Conservation (phyloP, 2,113 vertebrate genomes). For the Calyptommatus sinebrachiatus region DNA sequence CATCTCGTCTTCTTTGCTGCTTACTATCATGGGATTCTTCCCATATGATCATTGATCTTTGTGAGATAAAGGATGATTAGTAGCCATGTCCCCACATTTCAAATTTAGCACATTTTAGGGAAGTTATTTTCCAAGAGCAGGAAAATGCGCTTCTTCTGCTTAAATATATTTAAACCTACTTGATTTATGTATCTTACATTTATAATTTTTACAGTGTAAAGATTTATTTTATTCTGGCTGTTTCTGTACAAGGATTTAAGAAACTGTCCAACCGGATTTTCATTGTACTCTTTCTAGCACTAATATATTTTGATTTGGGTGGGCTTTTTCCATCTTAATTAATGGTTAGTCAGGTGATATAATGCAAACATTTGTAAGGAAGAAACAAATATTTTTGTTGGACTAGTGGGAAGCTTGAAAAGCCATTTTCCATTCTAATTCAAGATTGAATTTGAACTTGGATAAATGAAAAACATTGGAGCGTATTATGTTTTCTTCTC, state of each 20-base stretch:
- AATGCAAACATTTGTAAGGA: conserved; percentile 14
- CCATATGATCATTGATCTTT: no score
- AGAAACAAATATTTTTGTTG: conserved; percentile 4
- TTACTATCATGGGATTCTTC: no score
- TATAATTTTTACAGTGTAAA: not conserved
- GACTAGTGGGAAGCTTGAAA: not conserved
- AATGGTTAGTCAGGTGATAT: not conserved
- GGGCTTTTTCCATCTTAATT: not conserved
- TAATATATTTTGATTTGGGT: no score
- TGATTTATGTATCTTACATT: conserved; percentile 12
- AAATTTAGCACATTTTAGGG: no score
- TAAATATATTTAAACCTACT: not conserved
- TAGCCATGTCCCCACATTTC: no score
- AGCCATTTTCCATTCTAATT: not conserved
- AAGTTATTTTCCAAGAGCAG: not conserved
- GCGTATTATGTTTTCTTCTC: not conserved
- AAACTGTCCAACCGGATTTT: conserved; percentile 3
- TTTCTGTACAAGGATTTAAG: conserved; percentile 20
- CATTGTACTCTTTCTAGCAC: no score
- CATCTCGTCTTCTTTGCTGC: no score
- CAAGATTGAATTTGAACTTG: conserved; percentile 2
- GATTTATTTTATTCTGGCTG: not conserved
- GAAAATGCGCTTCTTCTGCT: not conserved
- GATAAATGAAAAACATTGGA: not conserved
- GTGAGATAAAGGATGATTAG: no score